Evolutionary conservation across 1,140 invertebrate genomes (phyloP), one percentile per base, ranked within the genome.

Genomic region (Macrostomum lignano): DNA sequence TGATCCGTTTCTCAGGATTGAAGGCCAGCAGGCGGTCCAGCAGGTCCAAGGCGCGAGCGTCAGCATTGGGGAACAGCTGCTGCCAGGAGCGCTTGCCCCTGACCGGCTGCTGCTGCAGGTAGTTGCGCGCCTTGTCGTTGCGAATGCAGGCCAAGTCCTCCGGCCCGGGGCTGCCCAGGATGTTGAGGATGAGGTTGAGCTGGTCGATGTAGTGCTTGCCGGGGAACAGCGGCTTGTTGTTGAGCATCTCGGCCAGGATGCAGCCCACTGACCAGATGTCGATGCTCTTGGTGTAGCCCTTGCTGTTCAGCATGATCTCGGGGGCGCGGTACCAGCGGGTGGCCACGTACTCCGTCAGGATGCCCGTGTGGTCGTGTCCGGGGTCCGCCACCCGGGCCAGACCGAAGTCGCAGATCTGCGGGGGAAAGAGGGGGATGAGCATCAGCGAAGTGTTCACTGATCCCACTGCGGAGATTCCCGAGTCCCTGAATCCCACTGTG

Each of bases 251-350:
- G 15, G 84, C 91, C 44, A 94, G 63, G 50, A 94, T 94, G 54
- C 86, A 94, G 1, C 91, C 91, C 36, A 96, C 88, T n/a, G 82
- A 93, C 91, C 91, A 98, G 44, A 98, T 88, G 61, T 98, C 88
- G 63, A 98, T 60, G 17, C 84, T 91, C 60, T 98, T 94, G 37
- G 84, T 94, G 56, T 98, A 98, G 31, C 88, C 88, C 70, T 60
- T 64, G 0, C 82, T 93, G 61, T 94, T 93, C 35, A 96, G 68
- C 86, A 94, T 94, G 44, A 94, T 94, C 66, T 96, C 86, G 17
- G 86, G 86, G 31, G 86, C 86, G 44, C 84, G 64, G 52, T 93
- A 93, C 84, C 84, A 93, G 31, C 86, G 66, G 14, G 86, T 96
- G 32, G 86, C 86, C 25, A 94, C 86, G 58, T 94, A 94, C 49